Conservation (phyloP, 2,888 invertebrate genomes). For the Eupsilia transversa region DNA sequence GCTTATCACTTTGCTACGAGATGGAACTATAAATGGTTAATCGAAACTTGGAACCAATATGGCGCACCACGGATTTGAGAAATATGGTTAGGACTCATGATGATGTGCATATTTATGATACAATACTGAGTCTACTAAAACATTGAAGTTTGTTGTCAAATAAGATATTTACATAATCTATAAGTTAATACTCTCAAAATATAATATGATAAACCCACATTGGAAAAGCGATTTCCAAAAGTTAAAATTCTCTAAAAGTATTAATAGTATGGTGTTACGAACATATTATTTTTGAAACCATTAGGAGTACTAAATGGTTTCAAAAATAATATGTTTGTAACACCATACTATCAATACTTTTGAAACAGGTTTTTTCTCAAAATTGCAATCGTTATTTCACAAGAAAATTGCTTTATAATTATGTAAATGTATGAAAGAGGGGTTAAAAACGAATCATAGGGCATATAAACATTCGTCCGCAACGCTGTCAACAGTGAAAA, state of each 20-base stretch:
- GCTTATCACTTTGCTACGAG: slow-evolving; percentile 18
- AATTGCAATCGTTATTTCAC: neutral
- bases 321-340: too few relatives aligned
- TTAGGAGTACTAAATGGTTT: too few relatives aligned
- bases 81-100: neutral
- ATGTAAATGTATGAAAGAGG: neutral
- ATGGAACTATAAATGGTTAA: slow-evolving; percentile 37
- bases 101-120: neutral
- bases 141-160: neutral
- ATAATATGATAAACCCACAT: too few relatives aligned
- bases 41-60: slow-evolving; percentile 40
- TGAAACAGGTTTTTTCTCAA: neutral
- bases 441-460: neutral
- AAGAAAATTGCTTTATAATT: neutral
- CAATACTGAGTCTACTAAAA: neutral
- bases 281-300: neutral
- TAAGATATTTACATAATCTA: neutral
- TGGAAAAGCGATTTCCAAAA: too few relatives aligned
- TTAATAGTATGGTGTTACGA: neutral
- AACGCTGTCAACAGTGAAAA: neutral
- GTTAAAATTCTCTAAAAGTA: neutral
- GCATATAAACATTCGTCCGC: neutral
- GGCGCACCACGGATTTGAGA: neutral
- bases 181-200: neutral
- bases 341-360: too few relatives aligned